phyloP scores from a whole-genome alignment of 2,888 invertebrate genomes.

The Octodonta nipae region DNA sequence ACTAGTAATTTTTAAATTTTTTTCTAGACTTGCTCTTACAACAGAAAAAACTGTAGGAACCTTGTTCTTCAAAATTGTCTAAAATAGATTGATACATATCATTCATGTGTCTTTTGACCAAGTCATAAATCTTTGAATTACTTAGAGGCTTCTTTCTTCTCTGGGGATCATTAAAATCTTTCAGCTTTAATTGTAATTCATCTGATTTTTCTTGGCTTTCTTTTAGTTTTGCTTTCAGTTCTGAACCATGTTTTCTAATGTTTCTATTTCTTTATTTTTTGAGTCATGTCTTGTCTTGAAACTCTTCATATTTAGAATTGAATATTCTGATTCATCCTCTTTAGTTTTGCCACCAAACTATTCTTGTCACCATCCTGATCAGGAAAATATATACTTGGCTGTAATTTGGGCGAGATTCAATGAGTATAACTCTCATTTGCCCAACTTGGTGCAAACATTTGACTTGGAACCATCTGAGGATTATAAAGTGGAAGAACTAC shows the following conservation, averaged over 20 bases:
- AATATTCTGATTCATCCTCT: slow-evolving; percentile 27
- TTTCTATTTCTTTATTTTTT: too few relatives aligned
- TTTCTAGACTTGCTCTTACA: slow-evolving; percentile 12
- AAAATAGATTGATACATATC: slow-evolving; percentile 25
- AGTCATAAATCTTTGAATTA: slow-evolving; percentile 7
- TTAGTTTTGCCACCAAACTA: slow-evolving; percentile 28
- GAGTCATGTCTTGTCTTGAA: too few relatives aligned
- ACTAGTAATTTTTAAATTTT: slow-evolving; percentile 15
- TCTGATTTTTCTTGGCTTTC: slow-evolving; percentile 6
- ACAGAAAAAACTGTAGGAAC: slow-evolving; percentile 9
- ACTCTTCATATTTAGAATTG: slow-evolving; percentile 10
- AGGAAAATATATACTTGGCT: slow-evolving; percentile 36
- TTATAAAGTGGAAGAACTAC: slow-evolving; percentile 7
- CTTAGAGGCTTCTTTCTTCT: slow-evolving; percentile 9
- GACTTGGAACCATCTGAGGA: background rate
- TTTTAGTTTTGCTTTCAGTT: too few relatives aligned
- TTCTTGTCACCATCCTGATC: slow-evolving; percentile 20
- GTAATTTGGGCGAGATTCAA: slow-evolving; percentile 48
- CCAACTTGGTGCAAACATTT: too few relatives aligned
- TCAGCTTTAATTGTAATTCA: slow-evolving; percentile 10
- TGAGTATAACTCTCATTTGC: slow-evolving; percentile 34
- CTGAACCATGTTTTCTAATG: too few relatives aligned
- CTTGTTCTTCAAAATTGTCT: slow-evolving; percentile 16
- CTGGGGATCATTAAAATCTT: slow-evolving; percentile 10
- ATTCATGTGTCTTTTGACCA: slow-evolving; percentile 27